Conservation (phyloP, 2,113 vertebrate species). For the Peromyscus polionotus region DNA sequence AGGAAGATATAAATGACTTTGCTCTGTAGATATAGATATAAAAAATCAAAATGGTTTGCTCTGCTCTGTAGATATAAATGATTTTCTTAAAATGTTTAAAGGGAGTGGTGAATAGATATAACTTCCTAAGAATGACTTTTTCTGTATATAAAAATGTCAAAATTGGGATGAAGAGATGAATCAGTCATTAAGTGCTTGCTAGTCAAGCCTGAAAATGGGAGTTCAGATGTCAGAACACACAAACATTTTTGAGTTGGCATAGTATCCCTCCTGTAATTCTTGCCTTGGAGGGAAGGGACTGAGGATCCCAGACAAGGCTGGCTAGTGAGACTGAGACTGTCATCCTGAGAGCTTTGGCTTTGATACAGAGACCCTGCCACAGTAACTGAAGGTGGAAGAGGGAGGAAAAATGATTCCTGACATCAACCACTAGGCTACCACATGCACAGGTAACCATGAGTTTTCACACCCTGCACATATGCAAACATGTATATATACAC, state of each 20-base stretch:
- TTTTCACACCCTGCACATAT: not conserved
- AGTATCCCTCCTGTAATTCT: not conserved
- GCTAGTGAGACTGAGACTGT: not conserved
- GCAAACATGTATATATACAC: no score
- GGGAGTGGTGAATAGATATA: constrained; percentile 13
- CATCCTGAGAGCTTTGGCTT: not conserved
- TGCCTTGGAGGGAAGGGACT: not conserved
- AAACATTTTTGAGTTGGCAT: not conserved
- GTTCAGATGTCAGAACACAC: not conserved
- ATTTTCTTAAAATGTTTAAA: constrained; percentile 39
- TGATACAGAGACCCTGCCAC: not conserved
- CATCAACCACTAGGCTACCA: not conserved
- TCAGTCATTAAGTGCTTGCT: not conserved
- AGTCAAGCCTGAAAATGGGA: not conserved
- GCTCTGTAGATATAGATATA: not conserved
- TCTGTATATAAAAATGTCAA: not conserved
- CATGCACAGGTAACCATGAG: not conserved
- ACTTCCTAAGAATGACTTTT: not conserved
- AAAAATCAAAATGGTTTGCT: not conserved
- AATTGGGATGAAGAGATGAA: not conserved
- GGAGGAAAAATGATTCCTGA: not conserved
- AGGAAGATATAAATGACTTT: constrained; percentile 16
- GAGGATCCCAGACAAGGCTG: not conserved
- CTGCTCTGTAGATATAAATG: not conserved
- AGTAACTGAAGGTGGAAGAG: not conserved